A percentile compares a stretch with the other conserved stretches of the same genome.
Evolutionary conservation across 2,113 vertebrate genomes (phyloP).

Genomic region (Notothenia coriiceps): DNA sequence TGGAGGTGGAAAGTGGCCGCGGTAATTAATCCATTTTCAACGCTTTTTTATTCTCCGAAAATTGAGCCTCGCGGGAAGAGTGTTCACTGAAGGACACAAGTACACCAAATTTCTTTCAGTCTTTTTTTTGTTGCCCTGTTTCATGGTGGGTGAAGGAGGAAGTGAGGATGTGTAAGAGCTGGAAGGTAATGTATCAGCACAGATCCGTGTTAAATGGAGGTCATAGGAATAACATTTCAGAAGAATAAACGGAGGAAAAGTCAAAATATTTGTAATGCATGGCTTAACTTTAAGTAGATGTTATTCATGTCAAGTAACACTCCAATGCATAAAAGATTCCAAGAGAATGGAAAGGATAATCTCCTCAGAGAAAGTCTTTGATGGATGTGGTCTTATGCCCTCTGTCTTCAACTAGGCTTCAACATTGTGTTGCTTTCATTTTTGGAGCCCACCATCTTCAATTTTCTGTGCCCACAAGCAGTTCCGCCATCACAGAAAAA

Average conservation of each 20-base stretch:
- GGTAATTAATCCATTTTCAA: slow-evolving; percentile 81
- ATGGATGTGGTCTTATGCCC: slow-evolving; percentile 25
- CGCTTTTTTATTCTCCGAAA: slow-evolving; percentile 65
- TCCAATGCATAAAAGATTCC: slow-evolving; percentile 24
- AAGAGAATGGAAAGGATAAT: slow-evolving; percentile 41
- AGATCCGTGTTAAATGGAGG: slow-evolving; percentile 44
- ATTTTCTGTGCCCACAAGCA: slow-evolving; percentile 38
- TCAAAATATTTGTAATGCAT: slow-evolving; percentile 38
- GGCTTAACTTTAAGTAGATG: slow-evolving; percentile 19
- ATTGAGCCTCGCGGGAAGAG: slow-evolving; percentile 51
- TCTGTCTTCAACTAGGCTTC: slow-evolving; percentile 24
- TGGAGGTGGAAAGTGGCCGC: slow-evolving; percentile 69
- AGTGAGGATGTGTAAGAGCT: slow-evolving; percentile 11
- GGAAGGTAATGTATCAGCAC: slow-evolving; percentile 26
- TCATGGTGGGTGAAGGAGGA: slow-evolving; percentile 11
- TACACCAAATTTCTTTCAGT: slow-evolving; percentile 44
- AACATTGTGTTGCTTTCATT: slow-evolving; percentile 47
- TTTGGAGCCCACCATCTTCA: slow-evolving; percentile 17
- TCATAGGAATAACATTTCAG: slow-evolving; percentile 22
- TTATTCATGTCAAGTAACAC: slow-evolving; percentile 35
- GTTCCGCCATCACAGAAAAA: slow-evolving; percentile 42
- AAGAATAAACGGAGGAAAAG: slow-evolving; percentile 24
- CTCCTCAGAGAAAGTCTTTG: slow-evolving; percentile 43
- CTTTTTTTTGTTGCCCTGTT: slow-evolving; percentile 22
- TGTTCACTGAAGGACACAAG: slow-evolving; percentile 66